Percentiles rank a stretch among this genome's conserved stretches.
Conservation (phyloP, 2,113 vertebrate species). For the Silurus glanis region DNA sequence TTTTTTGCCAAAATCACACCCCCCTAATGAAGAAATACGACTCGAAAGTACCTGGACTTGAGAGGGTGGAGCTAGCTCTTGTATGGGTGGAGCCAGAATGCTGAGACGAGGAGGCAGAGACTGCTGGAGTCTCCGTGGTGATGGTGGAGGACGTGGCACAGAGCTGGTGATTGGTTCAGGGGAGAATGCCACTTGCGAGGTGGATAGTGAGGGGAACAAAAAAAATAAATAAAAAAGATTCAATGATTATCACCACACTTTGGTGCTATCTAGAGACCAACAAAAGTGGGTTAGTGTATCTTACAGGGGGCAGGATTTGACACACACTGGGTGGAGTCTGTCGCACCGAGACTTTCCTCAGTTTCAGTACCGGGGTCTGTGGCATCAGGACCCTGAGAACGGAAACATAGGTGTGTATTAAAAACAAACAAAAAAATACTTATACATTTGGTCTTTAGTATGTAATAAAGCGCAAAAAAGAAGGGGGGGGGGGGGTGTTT, state of each 20-base stretch:
- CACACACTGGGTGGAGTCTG: constrained; percentile 86
- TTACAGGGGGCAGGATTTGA: constrained; percentile 88
- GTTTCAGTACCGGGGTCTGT: constrained; percentile 93
- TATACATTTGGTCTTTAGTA: too few species aligned
- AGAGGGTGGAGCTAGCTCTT: constrained; percentile 85
- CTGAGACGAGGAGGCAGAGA: constrained; percentile 84
- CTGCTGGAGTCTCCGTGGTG: constrained; percentile 83
- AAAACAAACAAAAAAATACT: background rate
- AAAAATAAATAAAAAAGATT: background rate
- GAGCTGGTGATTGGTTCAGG: constrained; percentile 85
- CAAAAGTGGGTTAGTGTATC: constrained; percentile 16
- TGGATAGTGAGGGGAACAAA: constrained; percentile 68
- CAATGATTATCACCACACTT: background rate
- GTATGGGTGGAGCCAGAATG: constrained; percentile 82
- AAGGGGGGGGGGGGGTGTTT: background rate
- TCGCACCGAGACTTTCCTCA: constrained; percentile 89
- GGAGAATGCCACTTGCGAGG: constrained; percentile 77
- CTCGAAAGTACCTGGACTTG: constrained; percentile 73
- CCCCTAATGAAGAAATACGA: too few species aligned
- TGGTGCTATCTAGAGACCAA: background rate
- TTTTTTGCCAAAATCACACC: background rate
- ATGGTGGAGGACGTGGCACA: constrained; percentile 82
- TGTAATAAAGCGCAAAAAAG: too few species aligned
- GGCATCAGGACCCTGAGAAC: constrained; percentile 82
- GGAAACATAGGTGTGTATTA: background rate